Percentiles rank a stretch among this genome's conserved stretches.
phyloP scores from a whole-genome alignment of 2,888 invertebrate genomes.

The Epinotia ramella region DNA sequence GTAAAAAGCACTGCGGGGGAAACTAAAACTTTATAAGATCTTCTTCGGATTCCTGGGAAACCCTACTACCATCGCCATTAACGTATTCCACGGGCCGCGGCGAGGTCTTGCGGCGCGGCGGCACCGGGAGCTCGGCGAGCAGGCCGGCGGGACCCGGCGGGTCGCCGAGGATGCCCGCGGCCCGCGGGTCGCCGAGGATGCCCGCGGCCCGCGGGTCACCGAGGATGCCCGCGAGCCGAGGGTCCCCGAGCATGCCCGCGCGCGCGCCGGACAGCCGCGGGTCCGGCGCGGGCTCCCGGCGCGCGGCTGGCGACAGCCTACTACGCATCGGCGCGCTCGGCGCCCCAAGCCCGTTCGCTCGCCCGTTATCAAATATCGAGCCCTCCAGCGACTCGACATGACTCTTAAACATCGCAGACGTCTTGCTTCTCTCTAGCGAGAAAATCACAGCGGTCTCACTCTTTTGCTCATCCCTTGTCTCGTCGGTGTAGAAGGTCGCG shows the following conservation, averaged over 20 bases:
- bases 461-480: conserved; percentile 51
- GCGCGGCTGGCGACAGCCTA: conserved; percentile 69
- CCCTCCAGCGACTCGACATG: conserved; percentile 63
- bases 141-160: conserved; percentile 55
- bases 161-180: background rate
- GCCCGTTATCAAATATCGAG: conserved; percentile 76
- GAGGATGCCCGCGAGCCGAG: background rate
- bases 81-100: conserved; percentile 59
- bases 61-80: conserved; percentile 51
- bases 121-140: conserved; percentile 70
- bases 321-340: conserved; percentile 79
- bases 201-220: conserved; percentile 30
- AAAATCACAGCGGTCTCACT: conserved; percentile 58
- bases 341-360: conserved; percentile 72
- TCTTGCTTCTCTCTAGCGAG: conserved; percentile 76
- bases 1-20: conserved; percentile 12
- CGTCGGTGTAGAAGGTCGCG: conserved; percentile 73
- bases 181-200: background rate
- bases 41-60: conserved; percentile 54
- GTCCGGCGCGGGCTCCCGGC: background rate
- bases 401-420: conserved; percentile 67
- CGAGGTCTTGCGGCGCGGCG: conserved; percentile 75
- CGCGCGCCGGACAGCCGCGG: background rate
- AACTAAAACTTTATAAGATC: conserved; percentile 79
- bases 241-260: too few species aligned